Conservation (phyloP, 2,113 vertebrate genomes). For the Stictonetta naevosa region DNA sequence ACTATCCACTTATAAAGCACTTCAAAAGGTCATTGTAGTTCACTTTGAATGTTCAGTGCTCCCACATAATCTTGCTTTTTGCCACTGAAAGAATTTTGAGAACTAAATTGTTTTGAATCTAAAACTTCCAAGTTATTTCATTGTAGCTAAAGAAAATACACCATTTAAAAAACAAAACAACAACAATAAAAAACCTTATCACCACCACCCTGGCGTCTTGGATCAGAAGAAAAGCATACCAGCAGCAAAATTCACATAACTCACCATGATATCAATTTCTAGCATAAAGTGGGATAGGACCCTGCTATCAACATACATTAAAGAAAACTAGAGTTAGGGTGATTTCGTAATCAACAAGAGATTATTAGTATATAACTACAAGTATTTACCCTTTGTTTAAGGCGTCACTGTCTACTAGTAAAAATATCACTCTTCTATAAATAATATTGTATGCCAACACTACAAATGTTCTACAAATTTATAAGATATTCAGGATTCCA, state of each 20-base stretch:
- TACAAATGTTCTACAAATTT: not conserved
- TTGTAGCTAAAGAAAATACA: not conserved
- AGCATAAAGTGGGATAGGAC: not conserved
- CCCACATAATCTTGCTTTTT: not conserved
- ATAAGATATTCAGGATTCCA: not conserved
- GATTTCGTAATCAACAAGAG: not conserved
- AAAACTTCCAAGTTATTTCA: not conserved
- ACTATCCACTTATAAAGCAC: not conserved
- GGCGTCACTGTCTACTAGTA: rapidly evolving
- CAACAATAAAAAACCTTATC: not conserved
- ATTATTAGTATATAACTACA: not conserved
- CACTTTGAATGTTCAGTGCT: not conserved
- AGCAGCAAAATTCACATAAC: not conserved
- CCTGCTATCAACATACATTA: not conserved
- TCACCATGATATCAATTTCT: rapidly evolving
- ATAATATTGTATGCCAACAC: not conserved
- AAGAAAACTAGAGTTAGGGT: not conserved
- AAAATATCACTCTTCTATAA: not conserved
- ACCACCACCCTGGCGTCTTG: not conserved
- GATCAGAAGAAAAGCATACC: not conserved
- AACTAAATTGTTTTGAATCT: not conserved
- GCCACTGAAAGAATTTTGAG: not conserved
- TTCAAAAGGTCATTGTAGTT: not conserved
- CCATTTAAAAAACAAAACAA: not conserved
- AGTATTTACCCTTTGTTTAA: not conserved